Evolutionary conservation across 2,113 vertebrate species (phyloP).

Genomic region (Rafetus swinhoei): DNA sequence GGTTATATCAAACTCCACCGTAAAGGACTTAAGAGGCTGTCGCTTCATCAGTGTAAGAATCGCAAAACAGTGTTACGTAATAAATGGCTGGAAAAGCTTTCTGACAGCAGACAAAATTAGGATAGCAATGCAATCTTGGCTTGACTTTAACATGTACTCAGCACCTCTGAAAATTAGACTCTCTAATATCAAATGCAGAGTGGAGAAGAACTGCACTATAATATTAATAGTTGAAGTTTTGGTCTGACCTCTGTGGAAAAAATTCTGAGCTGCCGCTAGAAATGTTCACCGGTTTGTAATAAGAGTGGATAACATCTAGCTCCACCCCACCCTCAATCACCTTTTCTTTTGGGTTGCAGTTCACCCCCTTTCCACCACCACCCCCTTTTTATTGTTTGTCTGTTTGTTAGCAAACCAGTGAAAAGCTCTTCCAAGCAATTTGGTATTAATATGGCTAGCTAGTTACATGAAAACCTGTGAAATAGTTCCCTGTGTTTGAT

Average conservation of each 20-base stretch:
- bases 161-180: neutral
- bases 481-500: neutral
- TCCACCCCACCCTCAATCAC: neutral
- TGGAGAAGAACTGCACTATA: neutral
- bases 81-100: neutral
- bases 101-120: neutral
- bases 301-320: neutral
- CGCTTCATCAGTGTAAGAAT: neutral
- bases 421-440: neutral
- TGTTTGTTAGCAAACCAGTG: neutral
- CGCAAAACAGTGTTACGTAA: neutral
- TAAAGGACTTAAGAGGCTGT: neutral
- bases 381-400: no score
- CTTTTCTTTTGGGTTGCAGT: neutral
- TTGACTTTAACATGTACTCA: neutral
- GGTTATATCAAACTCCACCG: neutral
- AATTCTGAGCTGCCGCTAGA: neutral
- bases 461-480: neutral
- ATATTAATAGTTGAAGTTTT: neutral
- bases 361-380: neutral
- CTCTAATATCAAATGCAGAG: neutral
- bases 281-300: neutral
- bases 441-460: fast-evolving
- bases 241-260: neutral
- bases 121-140: neutral